Conservation (phyloP, 2,888 invertebrate genomes). For the Dermolepida albohirtum region DNA sequence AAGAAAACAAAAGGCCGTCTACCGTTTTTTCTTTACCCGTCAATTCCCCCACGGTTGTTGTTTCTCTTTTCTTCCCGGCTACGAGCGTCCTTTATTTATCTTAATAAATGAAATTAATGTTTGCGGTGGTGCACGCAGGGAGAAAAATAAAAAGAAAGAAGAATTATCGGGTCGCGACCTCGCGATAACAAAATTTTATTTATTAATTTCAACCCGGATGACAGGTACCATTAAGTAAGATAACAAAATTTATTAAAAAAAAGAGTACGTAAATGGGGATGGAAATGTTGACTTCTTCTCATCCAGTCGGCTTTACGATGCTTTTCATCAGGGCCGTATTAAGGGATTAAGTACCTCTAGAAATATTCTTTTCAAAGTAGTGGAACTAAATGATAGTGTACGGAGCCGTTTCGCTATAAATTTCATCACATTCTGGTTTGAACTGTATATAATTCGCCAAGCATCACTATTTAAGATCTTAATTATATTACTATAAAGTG, state of each 20-base stretch:
- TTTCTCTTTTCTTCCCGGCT: not conserved
- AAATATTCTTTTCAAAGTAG: too few relatives aligned
- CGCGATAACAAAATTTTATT: conserved; percentile 36
- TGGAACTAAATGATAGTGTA: too few relatives aligned
- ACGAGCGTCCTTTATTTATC: conserved; percentile 27
- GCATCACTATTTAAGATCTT: too few relatives aligned
- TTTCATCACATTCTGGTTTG: too few relatives aligned
- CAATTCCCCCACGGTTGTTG: conserved; percentile 15
- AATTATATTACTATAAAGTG: too few relatives aligned
- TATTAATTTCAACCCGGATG: conserved; percentile 39
- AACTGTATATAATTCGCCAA: too few relatives aligned
- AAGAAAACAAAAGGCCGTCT: conserved; percentile 27
- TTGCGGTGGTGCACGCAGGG: conserved; percentile 17
- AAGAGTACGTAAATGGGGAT: not conserved
- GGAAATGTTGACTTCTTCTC: not conserved
- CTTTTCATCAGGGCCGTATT: too few relatives aligned
- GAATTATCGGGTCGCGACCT: conserved; percentile 33
- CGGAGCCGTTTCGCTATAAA: too few relatives aligned
- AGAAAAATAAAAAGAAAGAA: conserved; percentile 20
- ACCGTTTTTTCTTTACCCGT: conserved; percentile 26
- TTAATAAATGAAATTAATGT: conserved; percentile 38
- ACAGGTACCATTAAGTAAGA: conserved; percentile 39
- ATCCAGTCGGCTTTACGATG: not conserved
- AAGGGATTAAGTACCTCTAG: too few relatives aligned
- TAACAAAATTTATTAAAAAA: conserved; percentile 30